Percentiles rank a stretch among this genome's conserved stretches.
Evolutionary conservation across 1,140 invertebrate species (phyloP).

Genomic region (Drosophila suzukii): DNA sequence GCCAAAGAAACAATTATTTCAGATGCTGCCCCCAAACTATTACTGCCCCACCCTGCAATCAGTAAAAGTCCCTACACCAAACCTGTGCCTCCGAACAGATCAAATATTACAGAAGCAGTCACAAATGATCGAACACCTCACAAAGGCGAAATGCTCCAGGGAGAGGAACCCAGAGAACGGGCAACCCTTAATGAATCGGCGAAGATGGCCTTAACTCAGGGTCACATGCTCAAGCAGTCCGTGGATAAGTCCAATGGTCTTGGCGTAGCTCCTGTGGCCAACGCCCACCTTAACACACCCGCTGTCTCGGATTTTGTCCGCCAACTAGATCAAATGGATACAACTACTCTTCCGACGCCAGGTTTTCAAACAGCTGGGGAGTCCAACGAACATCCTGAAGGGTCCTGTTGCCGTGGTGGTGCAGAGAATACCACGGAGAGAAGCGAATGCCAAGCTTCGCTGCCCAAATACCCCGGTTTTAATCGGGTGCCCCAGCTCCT

Average conservation of each 20-base stretch:
- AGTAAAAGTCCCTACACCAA: not conserved
- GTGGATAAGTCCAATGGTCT: not conserved
- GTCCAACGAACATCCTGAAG: not conserved
- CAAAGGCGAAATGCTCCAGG: not conserved
- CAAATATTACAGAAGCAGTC: not conserved
- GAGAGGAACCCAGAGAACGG: not conserved
- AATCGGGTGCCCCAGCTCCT: constrained; percentile 47
- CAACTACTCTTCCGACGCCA: not conserved
- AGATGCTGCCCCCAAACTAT: not conserved
- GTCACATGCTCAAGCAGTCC: not conserved
- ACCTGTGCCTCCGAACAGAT: not conserved
- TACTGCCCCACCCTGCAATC: not conserved
- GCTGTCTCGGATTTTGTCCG: no score
- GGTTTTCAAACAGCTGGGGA: not conserved
- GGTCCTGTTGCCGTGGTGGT: not conserved
- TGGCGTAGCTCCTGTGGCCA: not conserved
- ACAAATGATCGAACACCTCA: not conserved
- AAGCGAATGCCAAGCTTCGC: not conserved
- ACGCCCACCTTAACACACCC: not conserved
- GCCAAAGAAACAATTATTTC: not conserved
- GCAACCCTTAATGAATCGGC: not conserved
- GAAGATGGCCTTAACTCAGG: not conserved
- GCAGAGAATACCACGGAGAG: not conserved
- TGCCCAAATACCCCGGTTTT: constrained; percentile 56
- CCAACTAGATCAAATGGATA: not conserved